Base-by-base conservation (phyloP, 1,140 invertebrate species). In the Lysiphlebus fabarum region DNA sequence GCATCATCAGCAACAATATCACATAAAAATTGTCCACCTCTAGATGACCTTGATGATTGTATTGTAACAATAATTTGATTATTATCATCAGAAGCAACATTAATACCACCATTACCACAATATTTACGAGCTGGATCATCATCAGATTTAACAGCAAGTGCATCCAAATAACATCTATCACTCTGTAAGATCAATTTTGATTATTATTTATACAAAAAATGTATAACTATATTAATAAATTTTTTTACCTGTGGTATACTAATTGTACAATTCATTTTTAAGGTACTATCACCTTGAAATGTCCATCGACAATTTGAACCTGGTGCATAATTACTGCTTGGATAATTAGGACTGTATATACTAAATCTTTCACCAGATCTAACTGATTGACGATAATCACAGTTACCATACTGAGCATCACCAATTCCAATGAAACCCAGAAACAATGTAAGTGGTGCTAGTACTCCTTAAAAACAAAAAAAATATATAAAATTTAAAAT, bases 21-120 rank as follows among this genome's bases (percentile, higher is more conserved):
- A 62, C 85, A 87, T 0, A 69, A 49, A 62, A 85, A 85, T 26
- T 68, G 62, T 2, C 83, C 83, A 12, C 82, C 82, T 0, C 45
- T 9, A 12, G 75, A 76, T 33, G 60, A 62, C 0, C 12, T 14
- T 0, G 75, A 60, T 11, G 62, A 64, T 37, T 38, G 37, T 44
- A 75, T 65, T 79, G 79, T 78, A 5, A 85, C 51, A 17, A 65
- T 65, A 17, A 86, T 65, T 14, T 64, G 54, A 63, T 80, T 80
- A 3, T 62, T 71, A 4, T 69, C 67, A 0, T 84, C 83, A 1
- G 74, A 26, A 26, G 17, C 55, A 1, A 78, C 53, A n/a, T 56
- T 73, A 7, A 85, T 65, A 0, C 65, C 63, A 0, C 82, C 79
- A 0, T 54, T 56, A 9, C 84, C 85, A 61, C 86, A 87, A 62